phyloP scores from a whole-genome alignment of 2,797 vertebrate genomes.

The Propithecus deckenii region DNA sequence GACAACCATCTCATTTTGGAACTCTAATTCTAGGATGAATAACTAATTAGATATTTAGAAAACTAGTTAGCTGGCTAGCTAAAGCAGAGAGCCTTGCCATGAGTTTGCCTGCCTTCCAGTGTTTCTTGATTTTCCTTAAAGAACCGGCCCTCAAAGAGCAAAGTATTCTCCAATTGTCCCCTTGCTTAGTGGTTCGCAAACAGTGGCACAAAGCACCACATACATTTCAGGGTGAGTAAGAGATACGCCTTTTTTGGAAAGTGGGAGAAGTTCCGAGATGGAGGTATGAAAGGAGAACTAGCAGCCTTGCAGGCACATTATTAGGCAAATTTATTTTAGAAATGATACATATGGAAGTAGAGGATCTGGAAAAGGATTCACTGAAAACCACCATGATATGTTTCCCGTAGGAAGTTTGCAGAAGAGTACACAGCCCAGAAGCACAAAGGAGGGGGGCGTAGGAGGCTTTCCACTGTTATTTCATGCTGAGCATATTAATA shows the following conservation, averaged over 20 bases:
- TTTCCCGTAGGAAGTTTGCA: background rate
- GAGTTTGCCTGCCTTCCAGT: background rate
- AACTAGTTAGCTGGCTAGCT: background rate
- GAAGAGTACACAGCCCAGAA: background rate
- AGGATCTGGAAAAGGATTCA: background rate
- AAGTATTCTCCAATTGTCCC: background rate
- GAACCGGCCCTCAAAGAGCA: background rate
- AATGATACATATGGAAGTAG: background rate
- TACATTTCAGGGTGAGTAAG: background rate
- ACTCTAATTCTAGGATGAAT: background rate
- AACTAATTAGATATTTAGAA: background rate
- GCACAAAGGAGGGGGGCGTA: background rate
- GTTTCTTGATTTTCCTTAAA: background rate
- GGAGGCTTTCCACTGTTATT: background rate
- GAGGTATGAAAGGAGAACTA: background rate
- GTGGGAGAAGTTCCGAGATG: background rate
- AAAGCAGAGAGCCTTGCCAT: background rate
- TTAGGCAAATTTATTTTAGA: background rate
- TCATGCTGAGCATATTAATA: background rate
- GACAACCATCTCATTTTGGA: background rate
- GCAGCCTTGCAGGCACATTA: background rate
- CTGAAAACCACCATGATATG: background rate
- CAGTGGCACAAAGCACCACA: too few relatives aligned
- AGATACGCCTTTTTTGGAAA: background rate
- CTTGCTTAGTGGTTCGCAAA: background rate